Conservation (phyloP, 1,140 invertebrate species). For the Adoxophyes honmai region DNA sequence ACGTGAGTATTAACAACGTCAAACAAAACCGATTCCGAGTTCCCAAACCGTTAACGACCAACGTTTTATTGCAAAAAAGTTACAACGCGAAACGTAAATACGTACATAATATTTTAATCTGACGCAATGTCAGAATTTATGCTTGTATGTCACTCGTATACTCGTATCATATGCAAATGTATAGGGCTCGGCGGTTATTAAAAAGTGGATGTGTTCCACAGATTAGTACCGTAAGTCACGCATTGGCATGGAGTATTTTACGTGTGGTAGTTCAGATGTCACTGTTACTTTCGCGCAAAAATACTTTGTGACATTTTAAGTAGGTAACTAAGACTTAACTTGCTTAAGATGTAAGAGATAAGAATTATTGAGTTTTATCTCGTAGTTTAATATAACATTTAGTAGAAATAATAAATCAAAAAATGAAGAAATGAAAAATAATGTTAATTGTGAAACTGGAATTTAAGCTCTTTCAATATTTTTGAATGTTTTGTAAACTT, state of each 20-base stretch:
- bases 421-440: too few species aligned
- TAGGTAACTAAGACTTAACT: too few species aligned
- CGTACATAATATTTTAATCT: slow-evolving; percentile 6
- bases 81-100: background rate
- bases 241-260: background rate
- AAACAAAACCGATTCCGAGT: background rate
- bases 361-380: too few species aligned
- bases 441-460: too few species aligned
- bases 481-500: too few species aligned
- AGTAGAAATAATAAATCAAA: too few species aligned
- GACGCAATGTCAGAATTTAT: slow-evolving; percentile 1
- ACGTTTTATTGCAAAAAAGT: background rate
- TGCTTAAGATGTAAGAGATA: too few species aligned
- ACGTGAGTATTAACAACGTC: background rate
- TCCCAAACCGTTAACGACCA: background rate
- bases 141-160: background rate
- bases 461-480: too few species aligned
- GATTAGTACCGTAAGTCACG: slow-evolving; percentile 13
- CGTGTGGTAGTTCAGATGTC: too few species aligned
- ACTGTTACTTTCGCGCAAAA: too few species aligned
- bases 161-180: slow-evolving; percentile 9
- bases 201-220: background rate
- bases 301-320: too few species aligned
- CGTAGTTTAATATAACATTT: too few species aligned
- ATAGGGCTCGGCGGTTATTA: slow-evolving; percentile 7